Evolutionary conservation across 2,113 vertebrate genomes (phyloP), one percentile per base, ranked within the genome.

Genomic region (Cairina moschata): DNA sequence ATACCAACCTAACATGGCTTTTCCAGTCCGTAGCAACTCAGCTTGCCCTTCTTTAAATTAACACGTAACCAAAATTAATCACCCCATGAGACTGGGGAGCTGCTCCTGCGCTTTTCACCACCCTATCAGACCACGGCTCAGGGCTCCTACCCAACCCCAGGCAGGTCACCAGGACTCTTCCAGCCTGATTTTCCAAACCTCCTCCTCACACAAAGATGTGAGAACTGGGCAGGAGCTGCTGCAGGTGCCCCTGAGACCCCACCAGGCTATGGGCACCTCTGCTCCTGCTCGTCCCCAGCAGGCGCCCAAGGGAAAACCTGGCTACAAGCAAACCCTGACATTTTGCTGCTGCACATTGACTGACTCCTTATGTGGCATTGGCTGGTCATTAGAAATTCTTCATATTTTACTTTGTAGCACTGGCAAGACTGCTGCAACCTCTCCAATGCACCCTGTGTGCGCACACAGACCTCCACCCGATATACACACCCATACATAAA

Each of bases 401-500:
- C 65, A 54, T 34, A 26, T 15, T 63, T 36, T 42, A 14, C 63
- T 48, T 34, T 1, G 0, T 9, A 62, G 21, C 1, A 55, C 46
- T 14, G 12, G 42, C 14, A 59, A 59, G 58, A 17, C 38, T 56
- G 7, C 5, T 17, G 2, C 68, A 17, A 42, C 21, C 65, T 28
- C 84, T 38, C 28, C n/a, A 52, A 42, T 1, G 9, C 12, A 29
- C n/a, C 69, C 46, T 13, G 1, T 6, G 18, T 14, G 52, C 10
- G 6, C 88, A 16, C n/a, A 11, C 9, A 46, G 34, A 17, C 55
- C 3, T 3, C 21, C 0, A 28, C 31, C 40, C 8, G 1, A 38
- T 7, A 20, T 6, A 18, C 4, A 10, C 22, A n/a, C 5, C 1
- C 34, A 1, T 3, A 34, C 0, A 1, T 29, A 34, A 40, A 38